Evolutionary conservation across 2,888 invertebrate genomes (phyloP).

Genomic region (Octonoba sinensis): DNA sequence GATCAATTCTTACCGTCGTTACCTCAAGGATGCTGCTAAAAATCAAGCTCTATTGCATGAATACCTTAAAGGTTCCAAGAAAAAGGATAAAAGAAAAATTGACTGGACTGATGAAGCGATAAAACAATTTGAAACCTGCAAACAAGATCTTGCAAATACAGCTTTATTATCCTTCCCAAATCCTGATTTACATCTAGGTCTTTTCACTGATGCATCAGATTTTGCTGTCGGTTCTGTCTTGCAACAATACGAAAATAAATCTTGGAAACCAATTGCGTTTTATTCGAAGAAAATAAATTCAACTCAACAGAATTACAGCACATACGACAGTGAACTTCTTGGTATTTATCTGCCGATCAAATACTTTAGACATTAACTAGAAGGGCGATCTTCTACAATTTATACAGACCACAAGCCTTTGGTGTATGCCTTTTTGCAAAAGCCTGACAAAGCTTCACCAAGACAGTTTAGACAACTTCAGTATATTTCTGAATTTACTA

Average conservation of each 20-base stretch:
- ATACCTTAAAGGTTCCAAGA: constrained; percentile 17
- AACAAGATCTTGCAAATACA: constrained; percentile 37
- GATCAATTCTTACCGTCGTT: constrained; percentile 49
- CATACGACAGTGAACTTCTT: constrained; percentile 66
- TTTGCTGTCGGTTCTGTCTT: constrained; percentile 67
- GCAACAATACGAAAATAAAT: constrained; percentile 64
- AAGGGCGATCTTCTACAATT: constrained; percentile 16
- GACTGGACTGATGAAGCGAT: no score
- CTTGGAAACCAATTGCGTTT: constrained; percentile 63
- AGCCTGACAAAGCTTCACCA: constrained; percentile 66
- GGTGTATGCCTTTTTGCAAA: constrained; percentile 72
- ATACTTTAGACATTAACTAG: constrained; percentile 66
- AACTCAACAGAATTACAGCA: constrained; percentile 11
- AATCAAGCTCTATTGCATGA: constrained; percentile 12
- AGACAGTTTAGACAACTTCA: constrained; percentile 69
- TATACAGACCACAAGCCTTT: constrained; percentile 65
- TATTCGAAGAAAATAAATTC: constrained; percentile 27
- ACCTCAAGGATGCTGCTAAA: constrained; percentile 26
- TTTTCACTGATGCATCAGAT: constrained; percentile 71
- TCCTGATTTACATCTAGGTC: constrained; percentile 12
- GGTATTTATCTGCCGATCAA: constrained; percentile 66
- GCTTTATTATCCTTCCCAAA: constrained; percentile 37
- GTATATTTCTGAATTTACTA: constrained; percentile 69
- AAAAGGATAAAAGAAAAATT: constrained; percentile 19
- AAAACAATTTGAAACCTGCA: constrained; percentile 27